Conservation (phyloP, 2,888 invertebrate genomes). For the Hydrotaea cyrtoneurina region DNA sequence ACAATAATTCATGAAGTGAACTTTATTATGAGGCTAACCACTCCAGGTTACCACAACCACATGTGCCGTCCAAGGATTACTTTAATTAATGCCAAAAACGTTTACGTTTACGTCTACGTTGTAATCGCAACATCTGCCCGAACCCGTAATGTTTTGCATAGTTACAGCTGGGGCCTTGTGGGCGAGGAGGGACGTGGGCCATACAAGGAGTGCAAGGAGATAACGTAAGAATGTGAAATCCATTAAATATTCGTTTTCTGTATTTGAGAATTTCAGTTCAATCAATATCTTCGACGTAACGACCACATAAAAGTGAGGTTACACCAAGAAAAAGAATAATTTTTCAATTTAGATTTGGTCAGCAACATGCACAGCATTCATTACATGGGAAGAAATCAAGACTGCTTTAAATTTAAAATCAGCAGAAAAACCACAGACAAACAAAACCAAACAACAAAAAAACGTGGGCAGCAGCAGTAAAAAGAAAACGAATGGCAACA, state of each 20-base stretch:
- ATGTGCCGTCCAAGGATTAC: background rate
- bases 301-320: constrained; percentile 13
- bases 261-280: constrained; percentile 3
- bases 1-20: too few relatives aligned
- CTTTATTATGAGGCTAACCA: too few relatives aligned
- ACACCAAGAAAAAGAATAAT: background rate
- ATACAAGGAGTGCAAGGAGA: too few relatives aligned
- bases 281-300: constrained; percentile 1
- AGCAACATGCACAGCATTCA: background rate
- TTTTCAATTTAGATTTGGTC: constrained; percentile 28
- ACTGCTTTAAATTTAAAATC: constrained; percentile 19
- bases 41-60: constrained; percentile 14
- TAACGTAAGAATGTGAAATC: background rate
- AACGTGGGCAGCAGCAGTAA: background rate
- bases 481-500: background rate
- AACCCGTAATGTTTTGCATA: constrained; percentile 6
- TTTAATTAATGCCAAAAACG: background rate
- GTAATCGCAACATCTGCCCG: constrained; percentile 1
- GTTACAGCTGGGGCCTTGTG: background rate
- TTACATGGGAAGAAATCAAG: background rate
- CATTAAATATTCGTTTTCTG: constrained; percentile 30
- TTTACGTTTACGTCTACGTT: background rate
- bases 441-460: background rate
- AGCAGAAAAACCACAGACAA: constrained; percentile 33
- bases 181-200: background rate